Conservation (phyloP, 2,888 invertebrate species). For the Ochropleura plecta region DNA sequence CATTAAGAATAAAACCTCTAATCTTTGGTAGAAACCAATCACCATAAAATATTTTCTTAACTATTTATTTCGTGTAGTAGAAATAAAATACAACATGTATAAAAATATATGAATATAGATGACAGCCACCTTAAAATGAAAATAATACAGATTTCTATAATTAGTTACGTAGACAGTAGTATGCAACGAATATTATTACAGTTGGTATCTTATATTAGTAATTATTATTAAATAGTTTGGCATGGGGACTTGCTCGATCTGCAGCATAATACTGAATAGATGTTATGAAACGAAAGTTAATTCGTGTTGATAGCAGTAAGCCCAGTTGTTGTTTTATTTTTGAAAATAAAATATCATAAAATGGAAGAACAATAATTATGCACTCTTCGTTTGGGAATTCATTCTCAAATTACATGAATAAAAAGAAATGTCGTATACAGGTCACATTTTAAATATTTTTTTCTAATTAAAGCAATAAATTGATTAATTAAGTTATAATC, state of each 20-base stretch:
- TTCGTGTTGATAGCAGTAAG: slow-evolving; percentile 15
- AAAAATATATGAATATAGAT: slow-evolving; percentile 59
- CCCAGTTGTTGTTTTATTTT: slow-evolving; percentile 18
- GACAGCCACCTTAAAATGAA: slow-evolving; percentile 50
- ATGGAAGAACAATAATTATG: slow-evolving; percentile 23
- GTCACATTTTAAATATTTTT: slow-evolving; percentile 20
- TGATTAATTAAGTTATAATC: slow-evolving; percentile 25
- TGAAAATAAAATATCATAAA: slow-evolving; percentile 12
- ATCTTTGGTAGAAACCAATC: slow-evolving; percentile 65
- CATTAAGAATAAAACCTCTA: slow-evolving; percentile 53
- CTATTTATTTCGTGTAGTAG: slow-evolving; percentile 40
- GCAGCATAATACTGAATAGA: slow-evolving; percentile 45
- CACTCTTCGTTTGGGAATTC: not conserved
- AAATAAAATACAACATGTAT: slow-evolving; percentile 56
- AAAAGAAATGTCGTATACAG: slow-evolving; percentile 41
- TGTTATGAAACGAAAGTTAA: slow-evolving; percentile 15
- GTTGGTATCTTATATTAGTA: slow-evolving; percentile 38
- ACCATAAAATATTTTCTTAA: slow-evolving; percentile 32
- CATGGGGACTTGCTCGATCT: slow-evolving; percentile 48
- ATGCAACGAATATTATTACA: slow-evolving; percentile 31
- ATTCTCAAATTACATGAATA: slow-evolving; percentile 19
- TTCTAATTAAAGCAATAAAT: slow-evolving; percentile 42
- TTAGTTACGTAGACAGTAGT: slow-evolving; percentile 39
- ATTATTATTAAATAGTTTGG: slow-evolving; percentile 57
- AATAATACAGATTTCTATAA: slow-evolving; percentile 39